These are phyloP conservation scores for Argyrosomus regius DNA, from an alignment of 2,797 vertebrate species.

Conservation along the genomic window DNA sequence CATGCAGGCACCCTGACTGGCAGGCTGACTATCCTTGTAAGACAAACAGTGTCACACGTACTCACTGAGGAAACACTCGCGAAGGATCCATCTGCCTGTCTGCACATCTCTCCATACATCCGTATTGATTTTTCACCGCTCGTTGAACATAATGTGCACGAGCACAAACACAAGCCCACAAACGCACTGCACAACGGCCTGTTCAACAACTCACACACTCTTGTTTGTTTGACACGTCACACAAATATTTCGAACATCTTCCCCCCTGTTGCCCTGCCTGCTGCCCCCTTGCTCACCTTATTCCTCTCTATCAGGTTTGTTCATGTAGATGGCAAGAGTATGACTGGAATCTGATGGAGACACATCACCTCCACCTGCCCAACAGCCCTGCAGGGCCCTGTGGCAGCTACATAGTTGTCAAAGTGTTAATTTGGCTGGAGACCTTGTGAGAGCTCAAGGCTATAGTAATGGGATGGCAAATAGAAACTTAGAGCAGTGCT, in stretches of 20 bases:
- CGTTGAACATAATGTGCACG: not conserved
- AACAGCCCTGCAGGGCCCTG: constrained; percentile 41
- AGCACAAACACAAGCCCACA: not conserved
- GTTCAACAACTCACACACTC: not conserved
- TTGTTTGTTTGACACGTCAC: constrained; percentile 11
- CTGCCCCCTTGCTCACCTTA: constrained; percentile 11
- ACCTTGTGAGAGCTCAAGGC: constrained; percentile 22
- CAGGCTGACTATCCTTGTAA: constrained; percentile 41
- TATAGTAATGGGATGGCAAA: constrained; percentile 31
- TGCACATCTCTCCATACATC: not conserved
- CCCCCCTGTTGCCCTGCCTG: not conserved
- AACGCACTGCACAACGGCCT: not conserved
- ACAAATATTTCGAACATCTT: constrained; percentile 22
- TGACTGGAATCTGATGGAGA: constrained; percentile 67
- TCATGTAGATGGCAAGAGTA: constrained; percentile 55
- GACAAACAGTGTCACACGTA: constrained; percentile 61
- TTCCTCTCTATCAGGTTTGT: constrained; percentile 61
- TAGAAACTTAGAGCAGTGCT: not conserved
- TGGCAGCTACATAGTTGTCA: constrained; percentile 36
- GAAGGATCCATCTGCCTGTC: constrained; percentile 26
- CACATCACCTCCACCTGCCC: constrained; percentile 40
- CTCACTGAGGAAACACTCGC: constrained; percentile 19
- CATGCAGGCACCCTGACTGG: constrained; percentile 41
- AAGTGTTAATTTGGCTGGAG: constrained; percentile 28
- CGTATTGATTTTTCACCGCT: constrained; percentile 23